phyloP scores from a whole-genome alignment of 2,113 vertebrate genomes.

The Phaetusa simplex region DNA sequence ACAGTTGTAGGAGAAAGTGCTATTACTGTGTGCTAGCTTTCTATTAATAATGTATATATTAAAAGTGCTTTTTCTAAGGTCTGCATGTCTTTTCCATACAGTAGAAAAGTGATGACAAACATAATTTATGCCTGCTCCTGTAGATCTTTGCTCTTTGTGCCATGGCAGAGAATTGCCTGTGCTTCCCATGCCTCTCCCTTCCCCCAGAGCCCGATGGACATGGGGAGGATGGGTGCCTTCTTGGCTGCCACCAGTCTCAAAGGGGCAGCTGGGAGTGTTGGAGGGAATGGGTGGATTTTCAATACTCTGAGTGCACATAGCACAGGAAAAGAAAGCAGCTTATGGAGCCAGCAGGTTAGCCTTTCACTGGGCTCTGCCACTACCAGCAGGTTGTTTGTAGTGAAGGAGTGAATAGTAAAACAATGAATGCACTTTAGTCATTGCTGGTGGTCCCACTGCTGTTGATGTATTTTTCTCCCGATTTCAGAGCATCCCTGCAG shows the following conservation, averaged over 20 bases:
- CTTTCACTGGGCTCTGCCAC: background rate
- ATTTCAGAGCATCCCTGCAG: background rate
- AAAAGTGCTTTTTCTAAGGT: background rate
- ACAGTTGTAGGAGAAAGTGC: background rate
- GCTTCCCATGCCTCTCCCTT: background rate
- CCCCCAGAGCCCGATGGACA: background rate
- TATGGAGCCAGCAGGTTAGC: background rate
- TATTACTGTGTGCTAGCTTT: background rate
- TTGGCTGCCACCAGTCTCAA: background rate
- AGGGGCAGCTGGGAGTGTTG: background rate
- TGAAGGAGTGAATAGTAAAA: background rate
- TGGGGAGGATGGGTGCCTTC: background rate
- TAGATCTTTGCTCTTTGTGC: background rate
- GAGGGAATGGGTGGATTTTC: background rate
- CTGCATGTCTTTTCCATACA: background rate
- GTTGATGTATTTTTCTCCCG: background rate
- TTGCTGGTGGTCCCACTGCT: background rate
- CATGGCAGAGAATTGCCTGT: background rate
- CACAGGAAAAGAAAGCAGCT: background rate
- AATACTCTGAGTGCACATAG: background rate
- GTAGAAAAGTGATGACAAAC: background rate
- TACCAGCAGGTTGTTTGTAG: background rate
- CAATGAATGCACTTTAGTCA: background rate
- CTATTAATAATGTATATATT: conserved; percentile 47
- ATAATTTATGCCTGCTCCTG: background rate